A percentile compares a stretch with the other conserved stretches of the same genome.
Evolutionary conservation across 2,113 vertebrate genomes (phyloP).

Genomic region (Chinchilla lanigera): DNA sequence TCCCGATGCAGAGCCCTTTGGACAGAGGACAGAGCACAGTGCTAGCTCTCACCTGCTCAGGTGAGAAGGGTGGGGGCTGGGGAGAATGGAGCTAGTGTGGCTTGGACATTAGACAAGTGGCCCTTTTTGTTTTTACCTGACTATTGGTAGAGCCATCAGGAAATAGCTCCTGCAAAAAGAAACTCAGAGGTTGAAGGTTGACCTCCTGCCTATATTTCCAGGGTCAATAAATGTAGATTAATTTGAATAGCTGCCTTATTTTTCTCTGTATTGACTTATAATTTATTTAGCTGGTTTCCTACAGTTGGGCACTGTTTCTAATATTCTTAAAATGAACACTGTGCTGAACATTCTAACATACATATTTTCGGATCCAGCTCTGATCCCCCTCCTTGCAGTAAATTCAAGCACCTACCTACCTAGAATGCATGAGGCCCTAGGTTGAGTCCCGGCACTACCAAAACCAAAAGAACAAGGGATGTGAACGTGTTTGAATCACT

Average conservation of each 20-base stretch:
- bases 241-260: not conserved
- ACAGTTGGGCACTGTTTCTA: not conserved
- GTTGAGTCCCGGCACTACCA: not conserved
- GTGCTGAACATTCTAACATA: slow-evolving; percentile 1
- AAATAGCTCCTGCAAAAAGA: not conserved
- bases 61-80: not conserved
- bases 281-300: not conserved
- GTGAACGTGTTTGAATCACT: not conserved
- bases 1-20: not conserved
- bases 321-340: slow-evolving; percentile 36
- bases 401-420: not conserved
- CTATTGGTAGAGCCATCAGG: not conserved
- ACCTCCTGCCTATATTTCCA: not conserved
- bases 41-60: not conserved
- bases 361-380: not conserved
- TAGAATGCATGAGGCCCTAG: not conserved
- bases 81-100: not conserved
- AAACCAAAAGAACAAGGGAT: not conserved
- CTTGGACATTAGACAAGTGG: not conserved
- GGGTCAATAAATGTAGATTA: not conserved
- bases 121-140: slow-evolving; percentile 10
- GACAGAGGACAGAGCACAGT: not conserved
- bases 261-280: not conserved
- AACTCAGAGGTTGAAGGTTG: not conserved
- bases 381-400: not conserved